Evolutionary conservation across 2,888 invertebrate genomes (phyloP).

Genomic region (Prosapia bicincta): DNA sequence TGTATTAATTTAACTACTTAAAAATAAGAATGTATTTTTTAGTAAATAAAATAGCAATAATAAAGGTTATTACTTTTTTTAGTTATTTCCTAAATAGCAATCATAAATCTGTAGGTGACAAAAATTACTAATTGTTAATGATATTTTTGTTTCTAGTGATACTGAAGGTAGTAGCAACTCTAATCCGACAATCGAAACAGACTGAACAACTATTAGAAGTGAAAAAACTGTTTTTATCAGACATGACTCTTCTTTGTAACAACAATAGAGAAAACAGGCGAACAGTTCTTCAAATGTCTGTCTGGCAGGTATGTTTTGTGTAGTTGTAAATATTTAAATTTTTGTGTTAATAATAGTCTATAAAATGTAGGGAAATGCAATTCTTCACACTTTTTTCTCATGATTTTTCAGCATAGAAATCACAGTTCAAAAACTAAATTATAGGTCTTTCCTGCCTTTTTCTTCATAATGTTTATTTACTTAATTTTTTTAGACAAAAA

Average conservation of each 20-base stretch:
- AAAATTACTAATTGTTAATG: slow-evolving; percentile 10
- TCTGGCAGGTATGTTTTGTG: slow-evolving; percentile 70
- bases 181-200: slow-evolving; percentile 95
- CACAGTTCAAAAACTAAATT: background rate
- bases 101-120: slow-evolving; percentile 24
- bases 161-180: slow-evolving; percentile 95
- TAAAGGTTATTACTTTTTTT: slow-evolving; percentile 2
- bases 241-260: slow-evolving; percentile 97
- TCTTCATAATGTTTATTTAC: too few relatives aligned
- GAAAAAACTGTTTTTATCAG: slow-evolving; percentile 94
- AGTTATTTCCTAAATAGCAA: background rate
- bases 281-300: slow-evolving; percentile 98
- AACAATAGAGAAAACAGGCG: slow-evolving; percentile 96
- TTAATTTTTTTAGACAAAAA: too few relatives aligned
- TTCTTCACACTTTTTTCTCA: background rate
- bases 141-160: slow-evolving; percentile 68
- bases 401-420: background rate
- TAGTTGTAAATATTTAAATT: background rate
- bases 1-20: slow-evolving; percentile 49
- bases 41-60: too few relatives aligned
- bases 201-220: slow-evolving; percentile 87
- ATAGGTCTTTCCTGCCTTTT: too few relatives aligned
- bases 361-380: too few relatives aligned
- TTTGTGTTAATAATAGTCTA: too few relatives aligned
- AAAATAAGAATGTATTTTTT: too few relatives aligned